Evolutionary conservation across 2,888 invertebrate genomes (phyloP).

Genomic region (Alloscopus bannaensis): DNA sequence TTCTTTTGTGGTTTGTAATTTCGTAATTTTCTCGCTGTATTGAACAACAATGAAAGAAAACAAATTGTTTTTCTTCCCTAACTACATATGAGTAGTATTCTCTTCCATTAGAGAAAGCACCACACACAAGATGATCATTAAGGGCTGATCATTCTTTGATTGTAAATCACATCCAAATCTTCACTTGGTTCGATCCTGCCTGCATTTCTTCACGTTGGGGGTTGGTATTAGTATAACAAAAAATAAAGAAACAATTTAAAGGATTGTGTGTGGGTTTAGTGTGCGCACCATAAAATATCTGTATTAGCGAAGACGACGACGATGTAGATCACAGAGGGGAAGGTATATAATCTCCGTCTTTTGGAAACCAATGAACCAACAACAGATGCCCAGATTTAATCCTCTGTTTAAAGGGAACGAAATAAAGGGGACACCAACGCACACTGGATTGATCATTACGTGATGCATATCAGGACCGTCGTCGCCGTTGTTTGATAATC

Average conservation of each 20-base stretch:
- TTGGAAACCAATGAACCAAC: constrained; percentile 24
- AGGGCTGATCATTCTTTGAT: constrained; percentile 25
- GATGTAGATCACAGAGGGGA: not conserved
- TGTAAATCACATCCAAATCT: constrained; percentile 40
- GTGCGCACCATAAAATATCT: constrained; percentile 3
- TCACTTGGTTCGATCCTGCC: not conserved
- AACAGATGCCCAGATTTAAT: constrained; percentile 17
- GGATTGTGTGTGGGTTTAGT: no score
- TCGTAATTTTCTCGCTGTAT: constrained; percentile 16
- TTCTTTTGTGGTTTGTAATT: constrained; percentile 56
- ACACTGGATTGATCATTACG: constrained; percentile 24
- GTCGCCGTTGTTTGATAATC: constrained; percentile 1
- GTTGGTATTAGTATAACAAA: no score
- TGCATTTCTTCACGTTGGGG: constrained; percentile 53
- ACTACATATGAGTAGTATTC: no score
- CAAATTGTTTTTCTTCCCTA: constrained; percentile 8
- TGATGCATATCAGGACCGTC: constrained; percentile 5
- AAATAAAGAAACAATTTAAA: no score
- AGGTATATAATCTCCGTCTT: constrained; percentile 25
- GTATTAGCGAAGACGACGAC: not conserved
- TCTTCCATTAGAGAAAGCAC: constrained; percentile 29
- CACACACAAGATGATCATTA: constrained; percentile 15
- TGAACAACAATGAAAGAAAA: constrained; percentile 37
- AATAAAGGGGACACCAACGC: constrained; percentile 34
- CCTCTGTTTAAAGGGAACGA: constrained; percentile 16